Base-by-base conservation (phyloP, 2,888 invertebrate species). In the Luperina nickerlii region DNA sequence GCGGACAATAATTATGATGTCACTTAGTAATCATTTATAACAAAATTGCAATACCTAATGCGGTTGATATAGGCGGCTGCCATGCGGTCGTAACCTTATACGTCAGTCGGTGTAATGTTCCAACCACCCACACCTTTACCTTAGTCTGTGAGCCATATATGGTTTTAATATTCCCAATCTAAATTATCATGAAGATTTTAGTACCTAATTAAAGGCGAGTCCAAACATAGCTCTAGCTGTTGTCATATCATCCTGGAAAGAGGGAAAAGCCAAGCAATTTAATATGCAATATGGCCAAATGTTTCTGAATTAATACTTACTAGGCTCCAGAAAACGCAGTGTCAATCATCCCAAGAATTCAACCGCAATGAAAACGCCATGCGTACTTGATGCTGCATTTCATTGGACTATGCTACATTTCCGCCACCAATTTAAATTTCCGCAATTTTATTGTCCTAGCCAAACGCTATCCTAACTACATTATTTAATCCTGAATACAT, bases 71-170 rank as follows among this genome's bases (percentile, higher is more conserved):
- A 79, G 75, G 78, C 74, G 27, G 71, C n/a, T 76, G 80, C 80
- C 87, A 82, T 77, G 74, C 65, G 74, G 75, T 74, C 42, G 89
- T 81, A 88, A 86, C 74, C 57, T 74, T 86, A 89, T 84, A 88
- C 63, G 71, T 48, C 20, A 67, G 73, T 67, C 32, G 83, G 81
- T 87, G 81, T 87, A 74, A 51, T 79, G 81, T 88, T 88, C 76
- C 84, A 74, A 62, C 81, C 79, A 81, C 83, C 82, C 83, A 83
- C 85, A 71, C 81, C 24, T 74, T 51, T 68, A 67, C 71, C 51
- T 73, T 69, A 63, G 42, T 75, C 32, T 62, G 79, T 75, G 27
- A 48, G 24, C 81, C 66, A 80, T 85, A 75, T 73, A 74, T 63
- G 60, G 42, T 66, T 51, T 69, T 60, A 62, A 72, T 69, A 70